Base-by-base conservation (phyloP, 2,888 invertebrate genomes). In the Nemurella pictetii region DNA sequence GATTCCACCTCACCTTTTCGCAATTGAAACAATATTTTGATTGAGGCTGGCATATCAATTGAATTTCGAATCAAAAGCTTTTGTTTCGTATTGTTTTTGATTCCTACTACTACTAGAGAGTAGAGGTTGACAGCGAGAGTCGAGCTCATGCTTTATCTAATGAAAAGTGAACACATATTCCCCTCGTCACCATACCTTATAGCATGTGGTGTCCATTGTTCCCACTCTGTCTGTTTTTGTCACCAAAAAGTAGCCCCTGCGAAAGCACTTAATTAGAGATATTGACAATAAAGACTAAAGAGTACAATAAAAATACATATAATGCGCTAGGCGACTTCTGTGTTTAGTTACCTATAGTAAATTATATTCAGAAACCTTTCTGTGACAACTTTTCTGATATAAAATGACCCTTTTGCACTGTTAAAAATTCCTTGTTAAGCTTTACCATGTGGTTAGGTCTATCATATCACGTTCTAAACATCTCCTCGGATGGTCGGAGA, bases 11-110 rank as follows among this genome's bases (percentile, higher is more conserved):
- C 55, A 55, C 55, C 55, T 75, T 75, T 75, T 26, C 28, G 75
- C 26, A 26, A 75, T 75, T 28, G 75, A 75, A 75, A 75, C 75
- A 75, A 75, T 28, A 75, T 75, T 75, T 28, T 75, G 28, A 75
- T 75, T 26, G 28, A 75, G 26, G 1, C 9, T 75, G 75, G 27
- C 27, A 75, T 75, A 75, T 75, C 27, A 75, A 75, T 75, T 27
- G 75, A 28, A 75, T 75, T 85, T 28, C 74, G 80, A 85, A 85
- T 85, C 29, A 83, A 85, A 85, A 32, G 85, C 84, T 85, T 85
- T 85, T 82, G 82, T 82, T 82, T 82, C 35, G 82, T 12, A 26
- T 78, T 29, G 30, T 78, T 75, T 75, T 75, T 75, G 75, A 75
- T 27, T 75, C 7, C 75, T 28, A 75, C 75, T 75, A 15, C 26